These are phyloP conservation scores for Steromphala cineraria DNA, from an alignment of 2,888 invertebrate species.

Conservation along the genomic window DNA sequence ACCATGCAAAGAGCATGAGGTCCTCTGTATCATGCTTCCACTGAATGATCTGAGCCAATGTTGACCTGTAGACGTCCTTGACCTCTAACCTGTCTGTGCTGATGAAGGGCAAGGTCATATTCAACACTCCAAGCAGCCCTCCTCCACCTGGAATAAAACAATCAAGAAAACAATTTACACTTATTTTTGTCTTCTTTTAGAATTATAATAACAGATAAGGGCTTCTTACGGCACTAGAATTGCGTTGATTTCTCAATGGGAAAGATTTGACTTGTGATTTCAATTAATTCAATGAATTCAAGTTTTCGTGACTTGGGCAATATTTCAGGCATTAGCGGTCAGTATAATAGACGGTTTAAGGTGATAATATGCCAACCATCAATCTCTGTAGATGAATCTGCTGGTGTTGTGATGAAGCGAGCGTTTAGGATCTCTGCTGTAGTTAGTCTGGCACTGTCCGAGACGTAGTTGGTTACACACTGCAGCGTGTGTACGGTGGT, in stretches of 20 bases:
- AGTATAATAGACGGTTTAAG: too few relatives aligned
- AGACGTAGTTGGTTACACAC: slow-evolving; percentile 36
- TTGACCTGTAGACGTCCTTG: slow-evolving; percentile 25
- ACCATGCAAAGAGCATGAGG: slow-evolving; percentile 29
- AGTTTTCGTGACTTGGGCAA: too few relatives aligned
- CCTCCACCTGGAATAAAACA: slow-evolving; percentile 42
- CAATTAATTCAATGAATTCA: too few relatives aligned
- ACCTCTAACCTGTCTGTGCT: slow-evolving; percentile 31
- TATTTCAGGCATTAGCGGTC: too few relatives aligned
- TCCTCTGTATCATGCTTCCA: slow-evolving; percentile 44
- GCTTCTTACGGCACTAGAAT: too few relatives aligned
- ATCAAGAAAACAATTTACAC: too few relatives aligned
- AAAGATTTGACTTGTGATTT: too few relatives aligned
- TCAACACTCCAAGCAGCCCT: slow-evolving; percentile 45
- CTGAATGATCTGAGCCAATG: slow-evolving; percentile 49
- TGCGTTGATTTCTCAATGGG: too few relatives aligned
- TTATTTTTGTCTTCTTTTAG: too few relatives aligned
- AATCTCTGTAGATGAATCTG: slow-evolving; percentile 31
- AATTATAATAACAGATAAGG: too few relatives aligned
- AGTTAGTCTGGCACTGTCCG: slow-evolving; percentile 35
- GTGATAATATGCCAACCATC: slow-evolving; percentile 37
- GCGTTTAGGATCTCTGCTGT: slow-evolving; percentile 58
- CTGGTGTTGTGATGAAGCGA: slow-evolving; percentile 49
- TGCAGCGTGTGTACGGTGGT: slow-evolving; percentile 46
- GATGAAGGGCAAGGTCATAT: slow-evolving; percentile 22